Conservation (phyloP, 1,140 invertebrate species). For the Drosophila azteca region DNA sequence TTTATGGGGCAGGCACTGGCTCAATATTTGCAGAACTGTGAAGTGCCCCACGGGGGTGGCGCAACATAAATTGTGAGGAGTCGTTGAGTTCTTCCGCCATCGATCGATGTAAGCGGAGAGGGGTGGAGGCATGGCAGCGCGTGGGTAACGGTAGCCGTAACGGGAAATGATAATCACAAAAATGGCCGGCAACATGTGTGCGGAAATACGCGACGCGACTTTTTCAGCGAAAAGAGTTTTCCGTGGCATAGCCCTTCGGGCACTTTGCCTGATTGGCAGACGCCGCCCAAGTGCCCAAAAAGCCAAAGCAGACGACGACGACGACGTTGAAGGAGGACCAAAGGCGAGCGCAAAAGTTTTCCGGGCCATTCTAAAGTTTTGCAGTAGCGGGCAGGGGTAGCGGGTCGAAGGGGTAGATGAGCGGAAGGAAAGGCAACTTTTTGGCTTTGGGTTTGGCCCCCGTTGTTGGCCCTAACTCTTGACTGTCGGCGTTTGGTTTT, state of each 20-base stretch:
- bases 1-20: slow-evolving; percentile 3
- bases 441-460: slow-evolving; percentile 45
- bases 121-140: neutral
- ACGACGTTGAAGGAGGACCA: neutral
- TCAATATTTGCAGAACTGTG: slow-evolving; percentile 18
- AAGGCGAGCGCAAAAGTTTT: slow-evolving; percentile 19
- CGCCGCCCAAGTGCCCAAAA: slow-evolving; percentile 2
- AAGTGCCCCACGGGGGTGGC: slow-evolving; percentile 31
- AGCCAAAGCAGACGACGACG: neutral
- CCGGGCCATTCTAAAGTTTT: slow-evolving; percentile 42
- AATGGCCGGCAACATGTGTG: slow-evolving; percentile 79
- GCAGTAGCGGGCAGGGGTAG: neutral
- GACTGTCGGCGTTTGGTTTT: slow-evolving; percentile 76
- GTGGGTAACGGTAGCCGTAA: slow-evolving; percentile 17
- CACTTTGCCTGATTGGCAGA: slow-evolving; percentile 71
- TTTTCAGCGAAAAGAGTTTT: slow-evolving; percentile 73
- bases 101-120: slow-evolving; percentile 43
- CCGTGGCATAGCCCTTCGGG: slow-evolving; percentile 52
- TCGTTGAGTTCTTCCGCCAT: slow-evolving; percentile 24
- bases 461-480: slow-evolving; percentile 58
- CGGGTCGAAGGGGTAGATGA: slow-evolving; percentile 5
- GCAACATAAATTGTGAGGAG: slow-evolving; percentile 52
- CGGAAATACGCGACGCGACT: slow-evolving; percentile 77
- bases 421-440: slow-evolving; percentile 53
- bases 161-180: slow-evolving; percentile 79